Percentiles rank a stretch among this genome's conserved stretches.
These are phyloP conservation scores for Drosophila rellima DNA, from an alignment of 2,888 invertebrate genomes.

Conservation along the genomic window DNA sequence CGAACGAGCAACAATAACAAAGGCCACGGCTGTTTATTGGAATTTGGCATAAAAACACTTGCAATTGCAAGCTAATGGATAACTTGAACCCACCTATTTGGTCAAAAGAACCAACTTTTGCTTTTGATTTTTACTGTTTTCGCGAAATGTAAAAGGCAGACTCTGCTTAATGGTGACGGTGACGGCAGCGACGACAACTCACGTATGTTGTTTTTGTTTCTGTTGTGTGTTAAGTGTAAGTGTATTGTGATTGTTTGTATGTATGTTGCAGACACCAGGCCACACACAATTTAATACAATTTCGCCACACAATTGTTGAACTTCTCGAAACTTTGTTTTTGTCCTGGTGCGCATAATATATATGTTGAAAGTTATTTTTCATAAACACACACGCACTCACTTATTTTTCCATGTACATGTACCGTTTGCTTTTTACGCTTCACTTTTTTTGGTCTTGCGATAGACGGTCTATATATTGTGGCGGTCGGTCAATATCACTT, in stretches of 20 bases:
- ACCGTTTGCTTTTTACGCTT: conserved; percentile 75
- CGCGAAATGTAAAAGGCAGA: conserved; percentile 56
- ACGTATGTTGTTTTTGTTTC: conserved; percentile 71
- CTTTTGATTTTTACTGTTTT: conserved; percentile 51
- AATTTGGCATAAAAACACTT: conserved; percentile 55
- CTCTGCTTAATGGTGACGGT: conserved; percentile 42
- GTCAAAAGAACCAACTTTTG: conserved; percentile 56
- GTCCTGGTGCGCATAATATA: conserved; percentile 51
- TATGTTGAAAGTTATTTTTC: conserved; percentile 51
- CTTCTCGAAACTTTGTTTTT: conserved; percentile 36
- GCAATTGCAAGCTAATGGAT: conserved; percentile 33
- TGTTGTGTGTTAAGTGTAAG: conserved; percentile 51
- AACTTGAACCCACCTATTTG: conserved; percentile 62
- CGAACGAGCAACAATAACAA: conserved; percentile 60
- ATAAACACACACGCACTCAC: conserved; percentile 69
- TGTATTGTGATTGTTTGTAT: conserved; percentile 45
- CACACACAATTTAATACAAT: conserved; percentile 49
- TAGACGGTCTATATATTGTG: conserved; percentile 29
- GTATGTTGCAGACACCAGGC: conserved; percentile 49
- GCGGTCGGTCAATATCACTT: conserved; percentile 9
- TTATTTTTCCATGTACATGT: conserved; percentile 64
- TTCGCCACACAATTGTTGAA: conserved; percentile 42
- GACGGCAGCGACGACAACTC: conserved; percentile 75
- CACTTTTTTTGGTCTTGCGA: conserved; percentile 70
- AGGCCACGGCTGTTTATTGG: conserved; percentile 60